These are phyloP conservation scores for Triplophysa dalaica DNA, from an alignment of 2,113 vertebrate genomes.

Conservation along the genomic window DNA sequence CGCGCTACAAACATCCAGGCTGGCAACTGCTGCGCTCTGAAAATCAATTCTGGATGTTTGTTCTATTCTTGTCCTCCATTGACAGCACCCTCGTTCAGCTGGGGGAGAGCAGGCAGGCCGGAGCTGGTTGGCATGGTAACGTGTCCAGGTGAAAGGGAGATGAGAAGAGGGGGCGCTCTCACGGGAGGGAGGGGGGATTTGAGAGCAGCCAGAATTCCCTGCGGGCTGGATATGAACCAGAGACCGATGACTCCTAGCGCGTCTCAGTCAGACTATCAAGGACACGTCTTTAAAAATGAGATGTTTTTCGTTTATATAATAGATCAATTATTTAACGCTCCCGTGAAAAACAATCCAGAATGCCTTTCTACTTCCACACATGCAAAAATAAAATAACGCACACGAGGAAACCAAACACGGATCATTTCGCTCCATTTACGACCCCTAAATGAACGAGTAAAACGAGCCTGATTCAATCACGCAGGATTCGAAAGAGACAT, in stretches of 20 bases:
- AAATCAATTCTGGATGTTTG: conserved; percentile 73
- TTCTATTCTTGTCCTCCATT: conserved; percentile 73
- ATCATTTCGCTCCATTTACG: background rate
- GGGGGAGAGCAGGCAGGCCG: conserved; percentile 64
- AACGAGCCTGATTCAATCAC: conserved; percentile 23
- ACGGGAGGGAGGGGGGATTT: background rate
- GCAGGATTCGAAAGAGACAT: background rate
- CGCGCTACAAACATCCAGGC: conserved; percentile 45
- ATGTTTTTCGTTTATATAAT: background rate
- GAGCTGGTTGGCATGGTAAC: conserved; percentile 80
- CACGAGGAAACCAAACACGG: background rate
- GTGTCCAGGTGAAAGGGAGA: conserved; percentile 78
- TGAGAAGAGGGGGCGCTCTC: conserved; percentile 54
- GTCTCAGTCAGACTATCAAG: background rate
- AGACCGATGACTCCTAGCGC: conserved; percentile 11
- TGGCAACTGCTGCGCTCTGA: conserved; percentile 62
- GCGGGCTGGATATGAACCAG: conserved; percentile 34
- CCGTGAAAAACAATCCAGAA: background rate
- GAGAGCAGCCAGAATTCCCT: conserved; percentile 46
- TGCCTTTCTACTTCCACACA: background rate
- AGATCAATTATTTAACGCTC: background rate
- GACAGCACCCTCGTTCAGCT: conserved; percentile 67
- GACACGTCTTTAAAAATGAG: conserved; percentile 9
- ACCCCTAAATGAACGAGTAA: conserved; percentile 20
- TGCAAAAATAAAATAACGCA: background rate